Conservation (phyloP, 2,797 vertebrate species). For the Pelochelys cantorii region DNA sequence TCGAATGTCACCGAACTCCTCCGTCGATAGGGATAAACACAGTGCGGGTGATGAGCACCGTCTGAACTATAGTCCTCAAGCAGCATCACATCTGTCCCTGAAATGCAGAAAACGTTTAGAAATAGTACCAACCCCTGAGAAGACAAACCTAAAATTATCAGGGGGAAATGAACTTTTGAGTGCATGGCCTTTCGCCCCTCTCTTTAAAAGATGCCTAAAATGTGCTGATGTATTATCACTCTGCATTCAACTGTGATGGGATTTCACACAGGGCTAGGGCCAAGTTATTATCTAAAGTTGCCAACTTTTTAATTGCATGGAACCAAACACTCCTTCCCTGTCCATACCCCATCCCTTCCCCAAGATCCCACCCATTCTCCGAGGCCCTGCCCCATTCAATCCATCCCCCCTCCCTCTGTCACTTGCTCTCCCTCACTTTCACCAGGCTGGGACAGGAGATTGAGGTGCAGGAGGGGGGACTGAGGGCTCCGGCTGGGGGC, state of each 20-base stretch:
- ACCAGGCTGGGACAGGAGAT: too few species aligned
- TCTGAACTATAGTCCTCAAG: conserved; percentile 92
- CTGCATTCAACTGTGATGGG: neutral
- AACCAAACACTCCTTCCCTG: too few species aligned
- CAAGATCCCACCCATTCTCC: too few species aligned
- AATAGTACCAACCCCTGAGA: neutral
- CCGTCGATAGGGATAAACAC: conserved; percentile 85
- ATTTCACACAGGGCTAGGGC: neutral
- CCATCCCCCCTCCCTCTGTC: too few species aligned
- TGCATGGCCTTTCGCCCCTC: neutral
- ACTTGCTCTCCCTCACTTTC: too few species aligned
- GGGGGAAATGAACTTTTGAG: neutral
- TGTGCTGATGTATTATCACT: neutral
- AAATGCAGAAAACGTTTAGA: neutral
- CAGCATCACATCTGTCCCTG: conserved; percentile 96
- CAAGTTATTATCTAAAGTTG: neutral
- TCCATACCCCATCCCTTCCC: too few species aligned
- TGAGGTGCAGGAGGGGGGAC: too few species aligned
- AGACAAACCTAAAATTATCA: neutral
- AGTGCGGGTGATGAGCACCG: conserved; percentile 77
- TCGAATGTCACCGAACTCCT: conserved; percentile 97
- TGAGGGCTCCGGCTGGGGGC: too few species aligned
- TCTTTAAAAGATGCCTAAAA: neutral
- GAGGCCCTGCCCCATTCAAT: too few species aligned
- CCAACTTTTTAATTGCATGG: too few species aligned